Evolutionary conservation across 2,113 vertebrate species (phyloP).

Genomic region (Chaenocephalus aceratus): DNA sequence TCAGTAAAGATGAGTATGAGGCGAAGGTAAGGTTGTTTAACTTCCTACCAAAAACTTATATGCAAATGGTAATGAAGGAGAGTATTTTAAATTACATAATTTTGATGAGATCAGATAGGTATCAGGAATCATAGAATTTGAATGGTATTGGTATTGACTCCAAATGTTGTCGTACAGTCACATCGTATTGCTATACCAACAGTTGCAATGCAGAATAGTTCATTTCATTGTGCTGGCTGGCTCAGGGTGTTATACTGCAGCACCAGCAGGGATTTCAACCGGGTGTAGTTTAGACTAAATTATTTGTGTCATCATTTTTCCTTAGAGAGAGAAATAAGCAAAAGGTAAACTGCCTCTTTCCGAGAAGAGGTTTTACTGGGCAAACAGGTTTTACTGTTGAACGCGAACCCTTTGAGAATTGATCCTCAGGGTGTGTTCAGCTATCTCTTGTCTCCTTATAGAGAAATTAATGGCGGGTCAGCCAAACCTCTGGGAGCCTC

Average conservation of each 20-base stretch:
- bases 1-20: too few relatives aligned
- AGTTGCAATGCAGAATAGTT: too few relatives aligned
- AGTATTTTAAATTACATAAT: too few relatives aligned
- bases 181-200: too few relatives aligned
- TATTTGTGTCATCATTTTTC: conserved; percentile 39
- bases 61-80: too few relatives aligned
- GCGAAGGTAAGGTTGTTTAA: too few relatives aligned
- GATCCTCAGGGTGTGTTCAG: conserved; percentile 47
- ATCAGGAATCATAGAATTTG: too few relatives aligned
- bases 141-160: too few relatives aligned
- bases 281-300: conserved; percentile 34
- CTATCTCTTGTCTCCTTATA: conserved; percentile 29
- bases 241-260: background rate
- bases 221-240: background rate
- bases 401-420: conserved; percentile 23
- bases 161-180: too few relatives aligned
- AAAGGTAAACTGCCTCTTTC: conserved; percentile 32
- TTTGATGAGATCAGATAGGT: too few relatives aligned
- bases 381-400: conserved; percentile 39
- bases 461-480: conserved; percentile 45
- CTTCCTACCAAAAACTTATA: too few relatives aligned
- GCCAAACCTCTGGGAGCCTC: conserved; percentile 21
- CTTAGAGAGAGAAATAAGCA: conserved; percentile 36
- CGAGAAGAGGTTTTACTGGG: conserved; percentile 21
- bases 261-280: conserved; percentile 20